Base-by-base conservation (phyloP, 2,888 invertebrate species). In the Gandaritis pyraliata region DNA sequence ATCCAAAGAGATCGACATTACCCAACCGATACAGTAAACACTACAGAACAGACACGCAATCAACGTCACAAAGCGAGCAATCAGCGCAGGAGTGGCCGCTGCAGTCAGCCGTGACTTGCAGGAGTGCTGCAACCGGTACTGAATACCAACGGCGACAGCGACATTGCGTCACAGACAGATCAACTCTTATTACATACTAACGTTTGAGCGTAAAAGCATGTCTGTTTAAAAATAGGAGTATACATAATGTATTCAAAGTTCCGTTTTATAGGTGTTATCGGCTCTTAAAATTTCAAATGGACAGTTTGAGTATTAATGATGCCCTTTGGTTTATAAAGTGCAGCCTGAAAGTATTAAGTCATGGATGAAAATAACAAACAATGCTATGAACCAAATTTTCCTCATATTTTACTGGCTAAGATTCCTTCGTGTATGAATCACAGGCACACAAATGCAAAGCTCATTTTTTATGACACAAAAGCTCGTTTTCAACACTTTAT, bases 61-160 rank as follows among this genome's bases (percentile, higher is more conserved):
- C 63, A 50, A 33, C 38, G 57, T 59, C 61, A 66, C 63, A 65
- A 62, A 58, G 70, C 66, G 47, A 49, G 62, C 66, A 56, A 59
- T 58, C 66, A 52, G 33, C 60, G 47, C 61, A 60, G 65, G 60
- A 61, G 64, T 61, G 55, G 53, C 58, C 57, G 67, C 59, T 49
- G 67, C 66, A 68, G 65, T 60, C 61, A 55, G 57, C 57, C 69
- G 60, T 61, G 68, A 68, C 65, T 66, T 15, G 67, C 64, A 51
- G 48, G 52, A 43, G 58, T 38, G 51, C 49, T 18, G 58, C 50
- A 50, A 36, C 64, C 59, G 50, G 51, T 18, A 48, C 63, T 58
- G 13, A 62, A 61, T 60, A 13, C 29, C 33, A 47, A 36, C 30
- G 29, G 39, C 64, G 36, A 23, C 12, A 51, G 39, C 64, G 36